These are phyloP conservation scores for Chaunax sp. DNA, from an alignment of 2,797 vertebrate genomes.

Conservation along the genomic window DNA sequence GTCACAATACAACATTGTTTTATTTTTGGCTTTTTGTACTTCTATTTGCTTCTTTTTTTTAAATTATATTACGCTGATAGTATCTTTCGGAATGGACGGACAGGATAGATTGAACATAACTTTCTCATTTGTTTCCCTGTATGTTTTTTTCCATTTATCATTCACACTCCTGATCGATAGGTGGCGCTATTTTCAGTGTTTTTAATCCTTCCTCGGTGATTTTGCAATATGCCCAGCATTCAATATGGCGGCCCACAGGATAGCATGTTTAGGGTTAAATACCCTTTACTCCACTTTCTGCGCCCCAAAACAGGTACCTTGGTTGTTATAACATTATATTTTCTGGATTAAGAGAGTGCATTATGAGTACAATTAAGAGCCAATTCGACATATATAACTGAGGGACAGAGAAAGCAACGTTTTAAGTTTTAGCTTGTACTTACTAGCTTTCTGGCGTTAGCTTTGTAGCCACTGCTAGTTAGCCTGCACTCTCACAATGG, in stretches of 20 bases:
- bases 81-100: neutral
- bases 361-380: neutral
- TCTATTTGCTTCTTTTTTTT: neutral
- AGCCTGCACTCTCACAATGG: neutral
- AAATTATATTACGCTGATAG: neutral
- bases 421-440: neutral
- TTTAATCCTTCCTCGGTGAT: neutral
- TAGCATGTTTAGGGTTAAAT: constrained; percentile 73
- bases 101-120: too few species aligned
- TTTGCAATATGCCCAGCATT: neutral
- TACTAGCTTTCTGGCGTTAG: constrained; percentile 8
- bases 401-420: neutral
- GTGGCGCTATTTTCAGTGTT: constrained; percentile 29
- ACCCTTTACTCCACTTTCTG: constrained; percentile 53
- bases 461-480: constrained; percentile 28
- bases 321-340: rapidly evolving
- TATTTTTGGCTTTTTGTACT: too few species aligned
- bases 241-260: constrained; percentile 77
- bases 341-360: too few species aligned
- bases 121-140: too few species aligned
- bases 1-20: too few species aligned
- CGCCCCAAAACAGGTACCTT: constrained; percentile 72
- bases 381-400: rapidly evolving
- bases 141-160: neutral
- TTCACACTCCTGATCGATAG: constrained; percentile 45